Conservation (phyloP, 1,140 invertebrate species). For the Hylaeus volcanicus region DNA sequence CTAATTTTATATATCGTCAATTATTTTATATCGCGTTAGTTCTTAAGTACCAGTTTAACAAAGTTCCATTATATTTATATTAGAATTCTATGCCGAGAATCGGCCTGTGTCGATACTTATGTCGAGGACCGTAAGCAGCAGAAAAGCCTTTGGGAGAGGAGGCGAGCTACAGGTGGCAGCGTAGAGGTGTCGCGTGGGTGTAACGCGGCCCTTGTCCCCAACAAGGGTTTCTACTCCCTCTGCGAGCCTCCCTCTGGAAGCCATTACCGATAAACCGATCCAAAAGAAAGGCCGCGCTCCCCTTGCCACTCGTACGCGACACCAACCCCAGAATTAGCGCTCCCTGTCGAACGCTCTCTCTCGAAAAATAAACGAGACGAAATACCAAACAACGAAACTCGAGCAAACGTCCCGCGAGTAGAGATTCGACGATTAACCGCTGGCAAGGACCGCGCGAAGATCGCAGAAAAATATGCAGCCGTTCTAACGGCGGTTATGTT, state of each 20-base stretch:
- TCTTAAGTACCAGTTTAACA: too few relatives aligned
- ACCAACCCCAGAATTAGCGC: slow-evolving; percentile 28
- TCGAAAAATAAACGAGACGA: too few relatives aligned
- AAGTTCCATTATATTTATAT: too few relatives aligned
- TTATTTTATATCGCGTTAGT: too few relatives aligned
- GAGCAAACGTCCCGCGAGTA: too few relatives aligned
- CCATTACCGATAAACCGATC: neutral
- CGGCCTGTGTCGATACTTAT: too few relatives aligned
- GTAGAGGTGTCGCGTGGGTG: slow-evolving; percentile 6
- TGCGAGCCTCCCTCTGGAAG: neutral
- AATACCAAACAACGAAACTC: too few relatives aligned
- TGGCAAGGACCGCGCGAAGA: too few relatives aligned
- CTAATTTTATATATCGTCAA: too few relatives aligned
- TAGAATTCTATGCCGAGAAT: too few relatives aligned
- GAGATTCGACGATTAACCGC: neutral
- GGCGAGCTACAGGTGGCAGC: slow-evolving; percentile 56
- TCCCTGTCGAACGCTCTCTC: neutral
- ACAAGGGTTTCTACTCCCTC: slow-evolving; percentile 20
- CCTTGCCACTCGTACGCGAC: neutral
- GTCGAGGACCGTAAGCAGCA: neutral
- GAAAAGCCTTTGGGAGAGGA: neutral
- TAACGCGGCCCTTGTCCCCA: neutral
- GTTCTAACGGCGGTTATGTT: neutral
- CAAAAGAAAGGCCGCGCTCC: slow-evolving; percentile 3
- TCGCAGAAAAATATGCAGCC: neutral